These are phyloP conservation scores for Umimayanthus chanpuru DNA, from an alignment of 92 coral and sea anemone species.

Conservation along the genomic window DNA sequence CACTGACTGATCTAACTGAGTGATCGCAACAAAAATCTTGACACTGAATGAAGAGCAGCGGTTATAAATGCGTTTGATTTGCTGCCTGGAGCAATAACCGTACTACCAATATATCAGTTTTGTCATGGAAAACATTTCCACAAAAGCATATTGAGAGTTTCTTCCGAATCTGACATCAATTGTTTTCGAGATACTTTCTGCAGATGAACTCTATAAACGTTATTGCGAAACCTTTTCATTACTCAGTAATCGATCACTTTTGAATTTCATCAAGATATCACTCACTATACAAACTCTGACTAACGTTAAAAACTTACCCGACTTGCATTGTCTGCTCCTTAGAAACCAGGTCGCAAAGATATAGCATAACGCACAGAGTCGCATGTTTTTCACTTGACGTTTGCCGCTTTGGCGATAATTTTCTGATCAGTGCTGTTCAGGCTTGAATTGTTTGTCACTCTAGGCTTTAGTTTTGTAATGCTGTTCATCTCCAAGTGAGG, in stretches of 20 bases:
- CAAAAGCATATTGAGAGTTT: background rate
- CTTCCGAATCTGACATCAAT: background rate
- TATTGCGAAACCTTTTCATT: too few relatives aligned
- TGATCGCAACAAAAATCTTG: background rate
- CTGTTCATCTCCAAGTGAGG: background rate
- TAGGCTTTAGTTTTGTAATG: background rate
- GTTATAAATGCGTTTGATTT: background rate
- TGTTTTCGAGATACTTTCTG: background rate
- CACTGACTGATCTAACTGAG: background rate
- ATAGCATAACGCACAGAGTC: background rate
- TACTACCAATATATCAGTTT: background rate
- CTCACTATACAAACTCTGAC: background rate
- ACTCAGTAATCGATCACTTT: background rate
- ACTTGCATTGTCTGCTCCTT: background rate
- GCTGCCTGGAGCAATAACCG: background rate
- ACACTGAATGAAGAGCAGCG: background rate
- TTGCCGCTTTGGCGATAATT: background rate
- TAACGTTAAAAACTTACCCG: background rate
- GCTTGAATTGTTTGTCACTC: background rate
- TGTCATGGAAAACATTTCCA: background rate
- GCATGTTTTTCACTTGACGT: background rate
- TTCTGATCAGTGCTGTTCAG: background rate
- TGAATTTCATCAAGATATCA: background rate
- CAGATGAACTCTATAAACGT: background rate
- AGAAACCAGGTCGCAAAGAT: background rate